phyloP scores from a whole-genome alignment of 2,113 vertebrate species.

The Datnioides undecimradiatus region DNA sequence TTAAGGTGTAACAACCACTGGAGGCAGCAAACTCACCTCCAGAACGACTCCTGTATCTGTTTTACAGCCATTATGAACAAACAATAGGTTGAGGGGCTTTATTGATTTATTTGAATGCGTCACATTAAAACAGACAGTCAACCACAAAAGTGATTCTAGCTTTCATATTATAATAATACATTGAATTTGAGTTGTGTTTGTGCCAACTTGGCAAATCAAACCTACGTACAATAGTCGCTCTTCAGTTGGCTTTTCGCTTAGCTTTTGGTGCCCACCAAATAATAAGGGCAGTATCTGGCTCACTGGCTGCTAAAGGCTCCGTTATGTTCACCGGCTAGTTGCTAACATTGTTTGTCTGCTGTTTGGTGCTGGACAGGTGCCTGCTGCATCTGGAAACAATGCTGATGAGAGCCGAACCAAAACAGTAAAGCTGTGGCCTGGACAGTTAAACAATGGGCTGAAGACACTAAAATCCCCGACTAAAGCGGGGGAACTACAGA shows the following conservation, averaged over 20 bases:
- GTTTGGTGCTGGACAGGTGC: background rate
- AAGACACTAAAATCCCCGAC: background rate
- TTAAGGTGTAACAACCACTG: background rate
- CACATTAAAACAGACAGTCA: too few relatives aligned
- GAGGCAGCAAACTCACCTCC: background rate
- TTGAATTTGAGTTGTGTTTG: too few relatives aligned
- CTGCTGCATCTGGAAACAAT: background rate
- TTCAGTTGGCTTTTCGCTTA: too few relatives aligned
- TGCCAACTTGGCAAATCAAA: too few relatives aligned
- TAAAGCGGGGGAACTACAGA: background rate
- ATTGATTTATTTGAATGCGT: too few relatives aligned
- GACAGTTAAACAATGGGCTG: background rate
- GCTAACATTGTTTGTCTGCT: background rate
- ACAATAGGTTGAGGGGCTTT: background rate
- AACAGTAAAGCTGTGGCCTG: background rate
- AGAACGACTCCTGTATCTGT: background rate
- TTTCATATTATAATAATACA: too few relatives aligned
- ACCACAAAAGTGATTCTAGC: too few relatives aligned
- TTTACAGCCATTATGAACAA: too few relatives aligned
- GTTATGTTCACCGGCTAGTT: background rate
- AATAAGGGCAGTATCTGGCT: background rate
- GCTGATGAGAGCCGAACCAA: background rate
- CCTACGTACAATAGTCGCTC: too few relatives aligned
- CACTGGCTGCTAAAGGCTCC: background rate
- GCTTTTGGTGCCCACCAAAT: too few relatives aligned